Base-by-base conservation (phyloP, 2,888 invertebrate species). In the Hydriomena furcata region DNA sequence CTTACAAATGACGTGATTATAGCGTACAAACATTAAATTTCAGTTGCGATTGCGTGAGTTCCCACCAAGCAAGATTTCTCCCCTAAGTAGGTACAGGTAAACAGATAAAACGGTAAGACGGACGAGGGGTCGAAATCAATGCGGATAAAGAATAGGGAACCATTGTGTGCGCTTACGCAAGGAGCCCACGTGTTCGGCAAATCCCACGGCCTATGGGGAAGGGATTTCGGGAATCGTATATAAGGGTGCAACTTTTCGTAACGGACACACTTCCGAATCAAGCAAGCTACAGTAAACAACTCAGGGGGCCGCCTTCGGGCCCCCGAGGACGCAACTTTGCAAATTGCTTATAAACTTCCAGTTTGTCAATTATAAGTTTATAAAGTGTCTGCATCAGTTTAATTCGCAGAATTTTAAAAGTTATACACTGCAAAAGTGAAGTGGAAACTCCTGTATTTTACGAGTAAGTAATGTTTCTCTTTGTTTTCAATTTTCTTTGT, bases 21-120 rank as follows among this genome's bases (percentile, higher is more conserved):
- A 71, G 76, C 66, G 67, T 72, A 78, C 61, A 73, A 79, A 83
- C 77, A 85, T 87, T 80, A 72, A 82, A 82, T 77, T 85, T 84
- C 73, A 79, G 80, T 83, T 81, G 74, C 72, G 82, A 83, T 82
- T 79, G 65, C 78, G 66, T 65, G 67, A 59, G 68, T 88, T 89
- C 90, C 86, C 90, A 88, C 84, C 86, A 79, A 74, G 77, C 63
- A 76, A 82, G 84, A 76, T 80, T 82, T 83, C 82, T 81, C 86
- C 90, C 90, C 85, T 57, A 70, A 71, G 66, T 74, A 37, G n/a
- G 2, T 17, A 77, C 84, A 89, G 88, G 89, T 89, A 89, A 85
- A 74, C 71, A 82, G 84, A 84, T 85, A 85, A 61, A 79, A 74
- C 55, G 80, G 81, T 69, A 88, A 88, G 87, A 84, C 82, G 85